Conservation (phyloP, 1,140 invertebrate genomes). For the Cherax destructor region DNA sequence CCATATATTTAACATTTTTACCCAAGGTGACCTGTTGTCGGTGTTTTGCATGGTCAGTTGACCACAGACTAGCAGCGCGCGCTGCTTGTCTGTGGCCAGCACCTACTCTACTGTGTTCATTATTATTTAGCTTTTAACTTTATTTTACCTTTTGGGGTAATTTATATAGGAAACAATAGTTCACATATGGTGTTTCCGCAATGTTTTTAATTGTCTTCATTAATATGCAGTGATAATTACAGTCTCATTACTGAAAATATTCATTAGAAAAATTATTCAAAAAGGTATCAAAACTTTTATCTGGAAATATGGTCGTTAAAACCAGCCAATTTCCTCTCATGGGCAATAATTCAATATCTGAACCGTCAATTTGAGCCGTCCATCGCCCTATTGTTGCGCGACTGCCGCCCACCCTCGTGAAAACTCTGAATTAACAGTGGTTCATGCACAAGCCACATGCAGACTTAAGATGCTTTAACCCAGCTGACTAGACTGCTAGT, state of each 20-base stretch:
- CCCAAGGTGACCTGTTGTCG: constrained; percentile 44
- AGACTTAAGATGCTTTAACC: background rate
- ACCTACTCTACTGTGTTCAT: background rate
- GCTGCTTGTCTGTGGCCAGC: no score
- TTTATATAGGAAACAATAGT: no score
- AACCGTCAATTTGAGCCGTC: constrained; percentile 34
- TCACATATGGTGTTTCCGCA: no score
- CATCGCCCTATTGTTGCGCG: constrained; percentile 16
- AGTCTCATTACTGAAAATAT: background rate
- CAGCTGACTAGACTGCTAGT: background rate
- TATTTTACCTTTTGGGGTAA: no score
- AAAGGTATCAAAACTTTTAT: constrained; percentile 14
- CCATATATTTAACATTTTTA: constrained; percentile 55
- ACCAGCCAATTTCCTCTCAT: constrained; percentile 47
- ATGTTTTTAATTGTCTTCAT: background rate
- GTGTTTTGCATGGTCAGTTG: background rate
- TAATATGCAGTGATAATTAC: background rate
- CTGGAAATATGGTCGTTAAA: constrained; percentile 41
- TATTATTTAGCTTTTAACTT: background rate
- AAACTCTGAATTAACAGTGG: background rate
- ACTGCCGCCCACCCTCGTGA: background rate
- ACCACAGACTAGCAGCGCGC: background rate
- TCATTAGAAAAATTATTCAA: background rate
- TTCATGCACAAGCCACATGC: background rate
- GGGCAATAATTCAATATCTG: constrained; percentile 43